Evolutionary conservation across 2,113 vertebrate genomes (phyloP).

Genomic region (Cavia porcellus): DNA sequence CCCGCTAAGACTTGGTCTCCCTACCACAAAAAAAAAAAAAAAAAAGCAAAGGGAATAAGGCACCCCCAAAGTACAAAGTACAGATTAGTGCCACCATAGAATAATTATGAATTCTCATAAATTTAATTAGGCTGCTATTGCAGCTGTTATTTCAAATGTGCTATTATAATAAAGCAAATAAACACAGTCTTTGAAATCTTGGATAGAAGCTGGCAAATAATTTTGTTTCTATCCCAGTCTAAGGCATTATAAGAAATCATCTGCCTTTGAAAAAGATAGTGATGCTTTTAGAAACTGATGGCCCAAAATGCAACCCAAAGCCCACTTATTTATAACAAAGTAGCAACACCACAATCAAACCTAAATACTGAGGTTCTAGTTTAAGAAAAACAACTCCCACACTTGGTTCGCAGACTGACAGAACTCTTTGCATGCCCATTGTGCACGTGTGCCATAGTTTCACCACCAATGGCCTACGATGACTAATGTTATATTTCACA

Average conservation of each 20-base stretch:
- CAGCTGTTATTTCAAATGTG: not conserved
- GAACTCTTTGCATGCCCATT: not conserved
- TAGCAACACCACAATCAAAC: not conserved
- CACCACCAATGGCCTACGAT: not conserved
- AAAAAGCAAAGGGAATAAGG: constrained; percentile 1
- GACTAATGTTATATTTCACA: not conserved
- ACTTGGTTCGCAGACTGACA: not conserved
- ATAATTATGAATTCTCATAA: constrained; percentile 29
- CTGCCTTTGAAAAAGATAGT: not conserved
- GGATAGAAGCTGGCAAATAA: not conserved
- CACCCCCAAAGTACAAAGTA: not conserved
- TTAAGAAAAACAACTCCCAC: not conserved
- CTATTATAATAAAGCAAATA: constrained; percentile 38
- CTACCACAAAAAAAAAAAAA: not conserved
- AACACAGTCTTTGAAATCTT: constrained; percentile 20
- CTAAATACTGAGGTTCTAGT: not conserved
- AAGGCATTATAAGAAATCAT: not conserved
- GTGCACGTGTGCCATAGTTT: not conserved
- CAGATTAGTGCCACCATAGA: not conserved
- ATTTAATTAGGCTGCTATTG: constrained; percentile 30
- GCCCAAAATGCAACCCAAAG: not conserved
- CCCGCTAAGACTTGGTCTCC: not conserved
- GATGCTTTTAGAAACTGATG: not conserved
- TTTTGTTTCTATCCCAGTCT: constrained; percentile 3
- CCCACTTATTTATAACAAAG: not conserved